Base-by-base conservation (phyloP, 2,113 vertebrate species). In the Arothron firmamentum region DNA sequence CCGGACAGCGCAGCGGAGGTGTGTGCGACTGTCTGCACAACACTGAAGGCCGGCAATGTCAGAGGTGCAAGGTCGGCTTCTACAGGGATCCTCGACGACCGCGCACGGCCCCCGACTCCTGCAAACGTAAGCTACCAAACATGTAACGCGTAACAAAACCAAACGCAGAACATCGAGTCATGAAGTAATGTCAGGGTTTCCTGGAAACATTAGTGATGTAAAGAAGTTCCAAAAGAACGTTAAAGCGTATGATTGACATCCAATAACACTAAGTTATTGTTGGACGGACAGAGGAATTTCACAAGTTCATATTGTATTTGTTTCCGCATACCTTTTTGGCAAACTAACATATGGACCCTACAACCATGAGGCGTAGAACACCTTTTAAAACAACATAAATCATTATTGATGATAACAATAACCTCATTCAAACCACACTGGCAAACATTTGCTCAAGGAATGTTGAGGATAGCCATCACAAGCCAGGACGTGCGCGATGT, bases 11-110 rank as follows among this genome's bases (percentile, higher is more conserved):
- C n/a, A 94, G 93, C 0, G 97, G 97, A 0, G 97, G 97, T 0
- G 62, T 96, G 73, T 99, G 97, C 1, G 88, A 91, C 81, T 99
- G 97, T 52, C 90, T 93, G 72, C 95, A 99, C 90, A 94, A 97
- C 87, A 98, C 96, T 0, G 92, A 94, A 34, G 97, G 96, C 0
- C 93, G 82, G 9, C 92, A 95, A 68, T 99, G 97, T 83, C 90
- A 99, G 69, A 90, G 66, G 65, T 99, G 97, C 84, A 93, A 91
- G 70, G 83, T 82, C 0, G 94, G 95, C 66, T 99, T 96, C 92
- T 94, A 93, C 91, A 90, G 95, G 1, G 91, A 97, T 84, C 90
- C 92, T n/a, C 84, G 85, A 50, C 87, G 84, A 52, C 91, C 92
- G 0, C 89, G 89, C 52, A 92, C 92, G 1, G 89, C 92, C 49